Percentiles rank a stretch among this genome's conserved stretches.
These are phyloP conservation scores for Hapalemur alaotrensis DNA, from an alignment of 2,797 vertebrate species.

Conservation along the genomic window DNA sequence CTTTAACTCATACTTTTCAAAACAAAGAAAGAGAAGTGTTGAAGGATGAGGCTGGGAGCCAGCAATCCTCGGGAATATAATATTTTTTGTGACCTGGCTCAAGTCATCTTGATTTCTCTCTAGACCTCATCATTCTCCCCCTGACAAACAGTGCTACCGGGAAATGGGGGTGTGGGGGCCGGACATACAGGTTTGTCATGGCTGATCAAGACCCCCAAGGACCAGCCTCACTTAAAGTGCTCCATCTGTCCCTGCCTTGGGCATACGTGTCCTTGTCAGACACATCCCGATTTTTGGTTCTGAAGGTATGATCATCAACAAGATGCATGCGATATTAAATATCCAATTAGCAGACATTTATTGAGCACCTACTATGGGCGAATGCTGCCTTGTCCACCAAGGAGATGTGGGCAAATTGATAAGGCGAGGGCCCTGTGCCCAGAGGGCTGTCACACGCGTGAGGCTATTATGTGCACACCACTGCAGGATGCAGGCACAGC, in stretches of 20 bases:
- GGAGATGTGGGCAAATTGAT: fast-evolving
- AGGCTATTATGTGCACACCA: fast-evolving
- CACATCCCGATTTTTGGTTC: background rate
- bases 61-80: background rate
- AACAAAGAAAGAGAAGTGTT: background rate
- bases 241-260: background rate
- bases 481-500: background rate
- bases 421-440: fast-evolving
- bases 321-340: background rate
- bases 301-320: background rate
- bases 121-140: background rate
- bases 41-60: background rate
- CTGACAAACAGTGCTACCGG: background rate
- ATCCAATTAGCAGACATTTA: background rate
- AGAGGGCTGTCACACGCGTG: fast-evolving
- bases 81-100: background rate
- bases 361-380: background rate
- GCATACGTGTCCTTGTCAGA: background rate
- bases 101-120: background rate
- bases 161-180: too few species aligned
- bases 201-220: background rate
- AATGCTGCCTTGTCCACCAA: fast-evolving
- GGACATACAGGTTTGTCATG: fast-evolving
- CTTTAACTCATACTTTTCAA: background rate
- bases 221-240: background rate